Conservation (phyloP, 1,140 invertebrate genomes). For the Leucophenga varia region DNA sequence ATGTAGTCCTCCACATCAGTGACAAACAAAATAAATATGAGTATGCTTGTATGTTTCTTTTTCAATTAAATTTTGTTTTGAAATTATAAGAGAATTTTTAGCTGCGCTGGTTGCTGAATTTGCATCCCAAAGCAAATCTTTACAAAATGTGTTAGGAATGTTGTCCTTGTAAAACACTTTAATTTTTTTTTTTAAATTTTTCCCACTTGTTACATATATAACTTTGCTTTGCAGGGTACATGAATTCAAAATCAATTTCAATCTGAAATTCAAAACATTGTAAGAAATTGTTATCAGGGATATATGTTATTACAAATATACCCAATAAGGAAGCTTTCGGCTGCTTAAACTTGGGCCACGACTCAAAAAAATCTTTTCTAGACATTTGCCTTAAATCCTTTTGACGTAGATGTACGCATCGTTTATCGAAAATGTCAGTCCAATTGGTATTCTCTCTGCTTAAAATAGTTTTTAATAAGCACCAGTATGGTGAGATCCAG, state of each 20-base stretch:
- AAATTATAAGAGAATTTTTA: not conserved
- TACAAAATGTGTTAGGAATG: not conserved
- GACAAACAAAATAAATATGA: not conserved
- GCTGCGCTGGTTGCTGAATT: not conserved
- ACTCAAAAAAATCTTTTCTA: not conserved
- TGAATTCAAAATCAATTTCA: not conserved
- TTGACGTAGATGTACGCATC: not conserved
- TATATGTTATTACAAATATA: too few species aligned
- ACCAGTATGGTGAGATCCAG: too few species aligned
- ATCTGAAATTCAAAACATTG: not conserved
- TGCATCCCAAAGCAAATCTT: not conserved
- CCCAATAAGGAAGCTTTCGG: too few species aligned
- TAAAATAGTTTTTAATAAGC: too few species aligned
- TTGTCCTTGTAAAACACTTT: not conserved
- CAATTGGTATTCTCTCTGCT: not conserved
- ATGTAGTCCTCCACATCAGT: not conserved
- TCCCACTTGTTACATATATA: not conserved
- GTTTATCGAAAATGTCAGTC: not conserved
- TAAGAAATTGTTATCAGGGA: too few species aligned
- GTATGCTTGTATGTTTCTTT: too few species aligned
- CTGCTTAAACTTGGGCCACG: not conserved
- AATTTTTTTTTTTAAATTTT: conserved; percentile 1
- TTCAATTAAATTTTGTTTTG: not conserved
- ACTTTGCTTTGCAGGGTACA: not conserved
- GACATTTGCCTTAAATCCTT: not conserved